Conservation (phyloP, 2,888 invertebrate species). For the Nemoura dubitans region DNA sequence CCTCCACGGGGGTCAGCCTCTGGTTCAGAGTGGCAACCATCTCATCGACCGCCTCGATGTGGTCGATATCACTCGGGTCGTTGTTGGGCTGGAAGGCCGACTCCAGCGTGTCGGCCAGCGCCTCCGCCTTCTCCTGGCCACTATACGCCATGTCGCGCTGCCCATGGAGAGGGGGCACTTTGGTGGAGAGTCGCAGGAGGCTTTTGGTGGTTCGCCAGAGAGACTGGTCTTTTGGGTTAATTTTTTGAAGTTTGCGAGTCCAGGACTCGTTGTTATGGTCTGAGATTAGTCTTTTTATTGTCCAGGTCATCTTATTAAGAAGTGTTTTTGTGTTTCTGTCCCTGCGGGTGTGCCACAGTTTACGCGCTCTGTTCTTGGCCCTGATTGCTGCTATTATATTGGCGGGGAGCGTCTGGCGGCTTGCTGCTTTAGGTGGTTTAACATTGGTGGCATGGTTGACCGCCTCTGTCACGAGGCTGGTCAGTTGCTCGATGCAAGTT, state of each 20-base stretch:
- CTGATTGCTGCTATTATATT: neutral
- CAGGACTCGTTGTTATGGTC: neutral
- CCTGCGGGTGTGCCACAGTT: neutral
- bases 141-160: neutral
- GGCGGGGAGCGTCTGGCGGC: neutral
- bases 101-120: conserved; percentile 27
- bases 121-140: neutral
- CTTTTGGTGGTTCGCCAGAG: neutral
- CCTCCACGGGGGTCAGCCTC: neutral
- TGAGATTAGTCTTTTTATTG: too few relatives aligned
- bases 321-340: neutral
- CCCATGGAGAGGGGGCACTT: conserved; percentile 1
- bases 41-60: neutral
- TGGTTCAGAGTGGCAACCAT: neutral
- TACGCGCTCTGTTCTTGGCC: neutral
- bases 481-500: too few relatives aligned
- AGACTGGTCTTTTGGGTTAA: neutral
- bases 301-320: too few relatives aligned
- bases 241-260: neutral
- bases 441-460: neutral
- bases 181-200: neutral
- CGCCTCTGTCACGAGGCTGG: too few relatives aligned
- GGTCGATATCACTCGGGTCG: neutral
- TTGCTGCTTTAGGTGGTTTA: neutral
- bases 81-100: neutral